Percentiles rank a stretch among this genome's conserved stretches.
Evolutionary conservation across 2,797 vertebrate species (phyloP).

Genomic region (Sebastes vulpes): DNA sequence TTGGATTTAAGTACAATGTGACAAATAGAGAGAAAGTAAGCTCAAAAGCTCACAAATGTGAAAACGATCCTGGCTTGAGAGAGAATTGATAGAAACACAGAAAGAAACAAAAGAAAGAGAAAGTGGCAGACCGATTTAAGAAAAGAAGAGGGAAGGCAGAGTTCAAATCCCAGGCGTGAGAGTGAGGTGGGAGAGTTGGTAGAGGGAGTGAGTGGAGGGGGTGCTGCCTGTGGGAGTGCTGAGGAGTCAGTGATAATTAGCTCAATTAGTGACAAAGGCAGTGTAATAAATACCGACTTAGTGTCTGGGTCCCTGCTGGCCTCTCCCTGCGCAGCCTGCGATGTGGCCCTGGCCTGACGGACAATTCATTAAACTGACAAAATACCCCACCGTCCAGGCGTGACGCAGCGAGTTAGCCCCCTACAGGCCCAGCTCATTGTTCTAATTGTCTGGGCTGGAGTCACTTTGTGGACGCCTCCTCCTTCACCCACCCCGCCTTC

Average conservation of each 20-base stretch:
- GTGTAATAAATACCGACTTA: slow-evolving; percentile 99
- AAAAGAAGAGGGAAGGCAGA: slow-evolving; percentile 68
- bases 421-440: slow-evolving; percentile 95
- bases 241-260: slow-evolving; percentile 99
- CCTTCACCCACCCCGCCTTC: slow-evolving; percentile 82
- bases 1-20: not conserved
- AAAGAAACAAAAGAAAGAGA: slow-evolving; percentile 41
- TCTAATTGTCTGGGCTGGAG: slow-evolving; percentile 94
- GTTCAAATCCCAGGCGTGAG: slow-evolving; percentile 84
- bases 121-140: slow-evolving; percentile 34
- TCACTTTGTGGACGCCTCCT: slow-evolving; percentile 89
- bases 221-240: slow-evolving; percentile 93
- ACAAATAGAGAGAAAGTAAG: slow-evolving; percentile 10
- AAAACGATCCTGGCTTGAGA: not conserved
- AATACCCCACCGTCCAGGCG: slow-evolving; percentile 98
- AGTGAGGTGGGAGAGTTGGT: slow-evolving; percentile 76
- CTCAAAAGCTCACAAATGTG: not conserved
- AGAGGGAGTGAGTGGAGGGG: slow-evolving; percentile 67
- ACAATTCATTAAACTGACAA: slow-evolving; percentile 99
- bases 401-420: slow-evolving; percentile 99
- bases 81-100: slow-evolving; percentile 7
- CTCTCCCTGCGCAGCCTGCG: slow-evolving; percentile 94
- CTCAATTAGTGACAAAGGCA: slow-evolving; percentile 99
- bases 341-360: slow-evolving; percentile 97
- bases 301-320: slow-evolving; percentile 99